Percentiles rank a stretch among this genome's conserved stretches.
phyloP scores from a whole-genome alignment of 2,888 invertebrate genomes.

The Suillia variegata region DNA sequence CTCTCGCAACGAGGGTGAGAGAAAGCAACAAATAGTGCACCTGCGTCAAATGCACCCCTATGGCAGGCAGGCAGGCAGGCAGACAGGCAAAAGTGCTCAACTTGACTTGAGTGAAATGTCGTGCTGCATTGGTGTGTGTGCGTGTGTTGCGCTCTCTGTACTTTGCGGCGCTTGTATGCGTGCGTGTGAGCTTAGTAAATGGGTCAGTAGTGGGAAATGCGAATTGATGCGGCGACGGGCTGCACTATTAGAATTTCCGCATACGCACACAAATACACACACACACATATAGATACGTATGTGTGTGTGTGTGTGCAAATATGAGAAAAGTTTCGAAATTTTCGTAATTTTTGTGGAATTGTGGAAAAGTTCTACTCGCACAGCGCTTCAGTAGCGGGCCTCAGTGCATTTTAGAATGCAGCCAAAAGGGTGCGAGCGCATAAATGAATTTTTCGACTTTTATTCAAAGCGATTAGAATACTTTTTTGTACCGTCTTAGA shows the following conservation, averaged over 20 bases:
- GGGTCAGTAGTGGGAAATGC: constrained; percentile 53
- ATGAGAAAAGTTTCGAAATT: constrained; percentile 12
- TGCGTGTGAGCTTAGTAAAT: constrained; percentile 36
- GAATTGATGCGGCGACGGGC: too few species aligned
- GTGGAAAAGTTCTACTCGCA: constrained; percentile 22
- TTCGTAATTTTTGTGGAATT: constrained; percentile 10
- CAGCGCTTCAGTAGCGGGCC: constrained; percentile 27
- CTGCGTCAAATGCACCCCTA: background rate
- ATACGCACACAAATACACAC: background rate
- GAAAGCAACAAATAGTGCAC: background rate
- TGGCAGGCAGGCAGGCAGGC: too few species aligned
- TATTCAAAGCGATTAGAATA: too few species aligned
- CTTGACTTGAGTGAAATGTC: background rate
- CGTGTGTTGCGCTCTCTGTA: constrained; percentile 25
- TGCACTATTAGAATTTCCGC: constrained; percentile 16
- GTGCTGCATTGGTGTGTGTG: constrained; percentile 17
- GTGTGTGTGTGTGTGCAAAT: too few species aligned
- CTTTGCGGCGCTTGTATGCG: too few species aligned
- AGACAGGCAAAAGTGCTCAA: background rate
- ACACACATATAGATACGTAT: constrained; percentile 9
- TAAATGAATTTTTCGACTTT: constrained; percentile 8
- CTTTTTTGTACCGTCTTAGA: too few species aligned
- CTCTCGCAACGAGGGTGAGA: too few species aligned
- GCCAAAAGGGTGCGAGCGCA: constrained; percentile 35
- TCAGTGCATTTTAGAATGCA: constrained; percentile 53